A percentile compares a stretch with the other conserved stretches of the same genome.
These are phyloP conservation scores for Psilopsiagon aurifrons DNA, from an alignment of 2,113 vertebrate species.

Conservation along the genomic window DNA sequence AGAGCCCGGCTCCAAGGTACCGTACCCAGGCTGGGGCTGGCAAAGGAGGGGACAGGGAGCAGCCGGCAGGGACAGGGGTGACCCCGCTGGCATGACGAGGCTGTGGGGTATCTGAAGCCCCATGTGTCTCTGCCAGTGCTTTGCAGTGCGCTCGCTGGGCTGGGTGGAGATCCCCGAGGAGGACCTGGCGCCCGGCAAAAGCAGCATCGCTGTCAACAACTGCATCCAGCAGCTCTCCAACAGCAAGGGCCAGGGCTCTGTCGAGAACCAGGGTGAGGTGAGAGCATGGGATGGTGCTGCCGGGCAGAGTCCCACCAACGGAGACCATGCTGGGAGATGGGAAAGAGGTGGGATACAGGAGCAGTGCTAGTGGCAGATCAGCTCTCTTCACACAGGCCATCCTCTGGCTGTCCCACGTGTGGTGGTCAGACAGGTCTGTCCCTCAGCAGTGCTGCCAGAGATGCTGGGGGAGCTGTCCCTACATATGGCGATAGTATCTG, in stretches of 20 bases:
- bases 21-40: not conserved
- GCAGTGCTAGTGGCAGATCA: not conserved
- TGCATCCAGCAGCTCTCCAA: constrained; percentile 96
- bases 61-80: not conserved
- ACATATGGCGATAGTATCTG: not conserved
- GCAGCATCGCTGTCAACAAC: constrained; percentile 93
- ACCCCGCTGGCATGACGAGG: fast-evolving
- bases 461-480: not conserved
- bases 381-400: not conserved
- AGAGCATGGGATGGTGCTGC: constrained; percentile 25
- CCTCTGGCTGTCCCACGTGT: fast-evolving
- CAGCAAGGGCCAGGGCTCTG: constrained; percentile 78
- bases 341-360: not conserved
- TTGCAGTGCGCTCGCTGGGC: constrained; percentile 91
- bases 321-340: fast-evolving
- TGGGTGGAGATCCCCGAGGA: constrained; percentile 97
- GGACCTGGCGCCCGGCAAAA: constrained; percentile 92
- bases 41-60: not conserved
- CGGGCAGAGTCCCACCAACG: not conserved
- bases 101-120: fast-evolving
- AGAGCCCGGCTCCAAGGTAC: constrained; percentile 88
- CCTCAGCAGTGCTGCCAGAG: not conserved
- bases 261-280: constrained; percentile 85
- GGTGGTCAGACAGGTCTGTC: not conserved
- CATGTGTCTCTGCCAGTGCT: constrained; percentile 78